Base-by-base conservation (phyloP, 2,113 vertebrate genomes). In the Grus americana region DNA sequence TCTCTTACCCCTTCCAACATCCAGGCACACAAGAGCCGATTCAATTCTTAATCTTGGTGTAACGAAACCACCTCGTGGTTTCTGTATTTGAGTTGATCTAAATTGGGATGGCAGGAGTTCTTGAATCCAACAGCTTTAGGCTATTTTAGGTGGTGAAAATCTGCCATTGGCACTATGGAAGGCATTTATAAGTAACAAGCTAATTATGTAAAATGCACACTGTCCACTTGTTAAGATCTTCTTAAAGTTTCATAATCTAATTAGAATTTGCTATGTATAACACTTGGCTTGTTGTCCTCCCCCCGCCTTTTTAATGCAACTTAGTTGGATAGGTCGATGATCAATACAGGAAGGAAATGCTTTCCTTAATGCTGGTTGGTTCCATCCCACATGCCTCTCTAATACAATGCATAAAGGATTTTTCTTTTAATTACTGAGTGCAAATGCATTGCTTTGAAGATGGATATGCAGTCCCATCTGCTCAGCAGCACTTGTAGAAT, bases 231-330 rank as follows among this genome's bases (percentile, higher is more conserved):
- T 88, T 95, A 94, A 96, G 93, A 89, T 90, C 94, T 82, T 96
- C 96, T 97, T 96, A 96, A 94, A 88, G 81, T 95, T 94, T 95
- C 92, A 72, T 97, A 96, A 97, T 97, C 91, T 90, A 97, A 97
- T 90, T 90, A 92, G 92, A 92, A 90, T 88, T 93, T 78, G 79
- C 91, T 58, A 75, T 93, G 86, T 95, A 79, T 94, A 94, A 97
- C 93, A 86, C 91, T 94, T 94, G 89, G 95, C 84, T 94, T 85
- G 87, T 87, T 90, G 76, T 93, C 72, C 75, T 91, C 5, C 66
- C 71, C 59, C 38, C 65, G 72, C 49, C 87, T 96, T 92, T 96
- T 81, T 79, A 93, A 89, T 82, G 49, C 70, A 88, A 47, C 61
- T 81, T 40, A 12, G 29, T 24, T 55, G 65, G 81, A 8, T 61